Evolutionary conservation across 2,797 vertebrate genomes (phyloP).

Genomic region (Buphagus erythrorhynchus): DNA sequence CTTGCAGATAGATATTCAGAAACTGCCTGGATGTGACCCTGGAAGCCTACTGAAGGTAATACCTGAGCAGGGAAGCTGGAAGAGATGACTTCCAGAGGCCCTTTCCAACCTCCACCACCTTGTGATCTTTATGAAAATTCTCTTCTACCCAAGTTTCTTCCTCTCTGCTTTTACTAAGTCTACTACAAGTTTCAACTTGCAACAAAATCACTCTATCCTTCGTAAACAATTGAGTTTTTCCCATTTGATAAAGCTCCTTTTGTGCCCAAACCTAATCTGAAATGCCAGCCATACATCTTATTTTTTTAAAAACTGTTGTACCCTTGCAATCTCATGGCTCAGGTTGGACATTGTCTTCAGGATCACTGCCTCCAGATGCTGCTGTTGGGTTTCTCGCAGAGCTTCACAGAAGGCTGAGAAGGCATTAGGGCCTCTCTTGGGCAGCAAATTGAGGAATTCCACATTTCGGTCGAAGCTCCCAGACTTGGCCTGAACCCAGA

Average conservation of each 20-base stretch:
- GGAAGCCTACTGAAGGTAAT: not conserved
- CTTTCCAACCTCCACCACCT: not conserved
- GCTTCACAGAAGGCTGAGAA: slow-evolving; percentile 90
- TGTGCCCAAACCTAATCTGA: not conserved
- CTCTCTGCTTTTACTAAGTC: not conserved
- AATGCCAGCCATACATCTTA: not conserved
- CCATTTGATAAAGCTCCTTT: not conserved
- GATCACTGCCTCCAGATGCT: slow-evolving; percentile 85
- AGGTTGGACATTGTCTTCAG: slow-evolving; percentile 52
- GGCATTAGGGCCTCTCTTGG: slow-evolving; percentile 90
- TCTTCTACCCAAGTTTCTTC: not conserved
- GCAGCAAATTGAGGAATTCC: slow-evolving; percentile 86
- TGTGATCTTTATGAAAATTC: not conserved
- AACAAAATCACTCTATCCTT: not conserved
- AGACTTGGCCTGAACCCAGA: slow-evolving; percentile 65
- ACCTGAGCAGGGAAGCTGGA: not conserved
- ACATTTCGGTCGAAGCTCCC: slow-evolving; percentile 77
- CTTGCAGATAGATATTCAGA: not conserved
- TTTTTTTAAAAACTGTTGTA: not conserved
- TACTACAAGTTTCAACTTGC: not conserved
- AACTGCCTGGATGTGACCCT: not conserved
- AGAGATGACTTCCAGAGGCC: not conserved
- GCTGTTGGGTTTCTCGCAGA: slow-evolving; percentile 88
- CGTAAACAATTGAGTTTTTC: not conserved
- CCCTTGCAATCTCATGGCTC: slow-evolving; percentile 20